Evolutionary conservation across 2,888 invertebrate species (phyloP), one percentile per base, ranked within the genome.

Genomic region (Limnephilus auricula): DNA sequence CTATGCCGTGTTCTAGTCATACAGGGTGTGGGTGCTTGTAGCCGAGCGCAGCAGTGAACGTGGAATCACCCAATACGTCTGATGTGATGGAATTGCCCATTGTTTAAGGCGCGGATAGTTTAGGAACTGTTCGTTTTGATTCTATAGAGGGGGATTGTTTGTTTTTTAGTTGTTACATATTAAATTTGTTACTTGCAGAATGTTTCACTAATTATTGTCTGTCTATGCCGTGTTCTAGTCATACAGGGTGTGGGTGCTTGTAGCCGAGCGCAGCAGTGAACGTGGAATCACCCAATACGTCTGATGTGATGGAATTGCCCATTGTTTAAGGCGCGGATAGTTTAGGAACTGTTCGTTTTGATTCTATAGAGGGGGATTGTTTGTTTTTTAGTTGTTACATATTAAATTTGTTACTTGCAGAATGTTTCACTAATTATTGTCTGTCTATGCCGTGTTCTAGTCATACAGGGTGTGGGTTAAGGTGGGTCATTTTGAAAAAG

Each of bases 121-220:
- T 65, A 25, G 50, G 25, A 65, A 65, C 50, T 65, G 50, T 65
- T 65, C 50, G 6, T 18, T 65, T 65, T 65, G 18, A 65, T 6
- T 25, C 50, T 65, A 25, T 65, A 65, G 25, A 65, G 50, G 50
- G 50, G 50, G 45, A 45, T 18, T 65, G 5, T 18, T 65, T 65
- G 5, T 65, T 65, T 50, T 65, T 65, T 6, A 25, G 5, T 25
- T 18, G 40, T 34, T 34, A 4, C 34, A 34, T 5, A n/a, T n/a
- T n/a, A n/a, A n/a, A n/a, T n/a, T n/a, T n/a, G n/a, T n/a, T n/a
- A n/a, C n/a, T n/a, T n/a, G n/a, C 79, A 85, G 90, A 90, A 86
- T 86, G 86, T 90, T 40, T 31, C 86, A 65, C 86, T 86, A 90
- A 90, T 86, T 90, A 65, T 50, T 65, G 50, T 65, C 50, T 65